A percentile compares a stretch with the other conserved stretches of the same genome.
phyloP scores from a whole-genome alignment of 2,888 invertebrate genomes.

The Campaea margaritaria region DNA sequence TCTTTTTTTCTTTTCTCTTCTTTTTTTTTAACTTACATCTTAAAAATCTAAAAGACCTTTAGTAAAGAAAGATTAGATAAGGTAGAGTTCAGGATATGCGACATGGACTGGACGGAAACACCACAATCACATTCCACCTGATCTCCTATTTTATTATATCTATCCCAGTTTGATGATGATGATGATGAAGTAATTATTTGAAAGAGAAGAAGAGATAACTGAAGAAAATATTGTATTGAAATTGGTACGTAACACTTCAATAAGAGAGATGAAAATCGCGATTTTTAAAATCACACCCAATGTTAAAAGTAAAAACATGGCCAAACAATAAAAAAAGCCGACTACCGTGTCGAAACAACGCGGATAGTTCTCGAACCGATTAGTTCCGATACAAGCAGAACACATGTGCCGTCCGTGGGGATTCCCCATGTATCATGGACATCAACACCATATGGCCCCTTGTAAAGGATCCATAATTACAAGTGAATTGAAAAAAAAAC shows the following conservation, averaged over 20 bases:
- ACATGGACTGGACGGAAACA: too few species aligned
- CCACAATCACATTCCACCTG: too few species aligned
- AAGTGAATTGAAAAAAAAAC: constrained; percentile 53
- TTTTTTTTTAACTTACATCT: too few species aligned
- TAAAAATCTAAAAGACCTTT: too few species aligned
- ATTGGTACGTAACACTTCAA: too few species aligned
- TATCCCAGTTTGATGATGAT: too few species aligned
- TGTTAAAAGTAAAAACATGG: constrained; percentile 9
- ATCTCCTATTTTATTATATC: too few species aligned
- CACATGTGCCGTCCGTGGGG: constrained; percentile 60
- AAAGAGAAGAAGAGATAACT: too few species aligned
- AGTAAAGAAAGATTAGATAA: too few species aligned
- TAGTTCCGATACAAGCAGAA: constrained; percentile 77
- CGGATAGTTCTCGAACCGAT: constrained; percentile 64
- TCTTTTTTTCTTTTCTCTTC: too few species aligned
- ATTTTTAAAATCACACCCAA: neutral
- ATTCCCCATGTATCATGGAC: constrained; percentile 48
- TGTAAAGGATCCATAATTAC: constrained; percentile 70
- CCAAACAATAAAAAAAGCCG: constrained; percentile 43
- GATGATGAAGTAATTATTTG: too few species aligned
- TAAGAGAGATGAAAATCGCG: neutral
- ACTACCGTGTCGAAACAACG: constrained; percentile 50
- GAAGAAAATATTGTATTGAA: neutral
- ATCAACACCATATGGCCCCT: constrained; percentile 76
- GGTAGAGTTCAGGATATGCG: too few species aligned